These are phyloP conservation scores for Spialia ferax DNA, from an alignment of 2,888 invertebrate species.

Conservation along the genomic window DNA sequence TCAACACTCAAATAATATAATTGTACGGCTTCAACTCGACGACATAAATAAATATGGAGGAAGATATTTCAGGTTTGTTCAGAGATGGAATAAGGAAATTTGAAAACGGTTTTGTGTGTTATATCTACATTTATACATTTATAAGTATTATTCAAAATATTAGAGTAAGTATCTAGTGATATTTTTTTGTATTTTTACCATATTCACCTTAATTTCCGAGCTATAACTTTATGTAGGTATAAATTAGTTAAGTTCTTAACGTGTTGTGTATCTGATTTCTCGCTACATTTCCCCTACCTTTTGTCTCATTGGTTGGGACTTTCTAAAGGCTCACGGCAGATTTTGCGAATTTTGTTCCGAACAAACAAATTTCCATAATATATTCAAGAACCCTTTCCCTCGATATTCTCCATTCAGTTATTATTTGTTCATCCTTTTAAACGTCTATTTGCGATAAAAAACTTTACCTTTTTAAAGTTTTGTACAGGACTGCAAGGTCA, in stretches of 20 bases:
- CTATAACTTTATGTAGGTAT: background rate
- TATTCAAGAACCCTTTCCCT: background rate
- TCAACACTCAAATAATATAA: too few species aligned
- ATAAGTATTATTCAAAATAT: too few species aligned
- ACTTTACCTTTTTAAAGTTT: background rate
- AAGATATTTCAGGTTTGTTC: too few species aligned
- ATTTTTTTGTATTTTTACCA: too few species aligned
- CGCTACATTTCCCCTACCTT: background rate
- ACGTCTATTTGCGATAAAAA: background rate
- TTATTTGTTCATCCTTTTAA: constrained; percentile 2
- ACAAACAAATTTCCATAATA: constrained; percentile 2
- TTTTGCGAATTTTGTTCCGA: background rate
- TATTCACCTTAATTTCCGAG: too few species aligned
- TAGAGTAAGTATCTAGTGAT: too few species aligned
- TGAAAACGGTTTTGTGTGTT: too few species aligned
- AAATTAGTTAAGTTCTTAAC: background rate
- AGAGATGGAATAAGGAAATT: too few species aligned
- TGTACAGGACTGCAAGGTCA: background rate
- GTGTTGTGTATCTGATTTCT: background rate
- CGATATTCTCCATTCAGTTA: background rate
- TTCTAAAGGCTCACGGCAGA: constrained; percentile 1
- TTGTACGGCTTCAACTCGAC: too few species aligned
- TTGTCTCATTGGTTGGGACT: background rate
- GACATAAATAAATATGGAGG: too few species aligned
- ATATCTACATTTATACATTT: too few species aligned